A percentile compares a stretch with the other conserved stretches of the same genome.
These are phyloP conservation scores for Augiades crinisus DNA, from an alignment of 2,888 invertebrate genomes.

Conservation along the genomic window DNA sequence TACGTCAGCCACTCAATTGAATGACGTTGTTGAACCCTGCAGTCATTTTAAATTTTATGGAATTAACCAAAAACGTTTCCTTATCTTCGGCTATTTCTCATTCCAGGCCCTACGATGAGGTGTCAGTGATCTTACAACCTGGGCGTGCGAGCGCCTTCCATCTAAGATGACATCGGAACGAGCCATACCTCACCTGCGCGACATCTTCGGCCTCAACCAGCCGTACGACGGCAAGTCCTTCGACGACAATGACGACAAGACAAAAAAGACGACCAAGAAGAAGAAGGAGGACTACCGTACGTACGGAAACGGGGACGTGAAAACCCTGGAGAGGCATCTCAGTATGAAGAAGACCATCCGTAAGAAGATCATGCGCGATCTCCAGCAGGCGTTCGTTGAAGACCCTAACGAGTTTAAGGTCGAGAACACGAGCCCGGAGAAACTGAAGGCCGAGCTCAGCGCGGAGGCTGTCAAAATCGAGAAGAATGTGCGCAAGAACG, in stretches of 20 bases:
- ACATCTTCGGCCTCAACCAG: conserved; percentile 85
- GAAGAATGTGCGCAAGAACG: conserved; percentile 75
- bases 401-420: conserved; percentile 87
- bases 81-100: no score
- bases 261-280: conserved; percentile 79
- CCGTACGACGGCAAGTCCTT: conserved; percentile 72
- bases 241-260: conserved; percentile 75
- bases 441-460: conserved; percentile 85
- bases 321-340: conserved; percentile 89
- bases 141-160: conserved; percentile 48
- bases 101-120: conserved; percentile 73
- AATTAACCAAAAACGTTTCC: no score
- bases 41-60: neutral
- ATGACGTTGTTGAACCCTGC: no score
- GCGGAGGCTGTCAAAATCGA: conserved; percentile 85
- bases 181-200: conserved; percentile 88
- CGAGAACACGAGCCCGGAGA: conserved; percentile 85
- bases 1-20: no score
- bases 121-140: conserved; percentile 53
- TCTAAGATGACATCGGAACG: conserved; percentile 85
- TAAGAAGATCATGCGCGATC: conserved; percentile 92
- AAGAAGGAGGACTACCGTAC: conserved; percentile 87
- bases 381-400: conserved; percentile 88
- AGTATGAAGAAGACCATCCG: conserved; percentile 94
- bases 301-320: conserved; percentile 84